Evolutionary conservation across 2,888 invertebrate species (phyloP), one percentile per base, ranked within the genome.

Genomic region (Sinopyrophorus schimmeli): DNA sequence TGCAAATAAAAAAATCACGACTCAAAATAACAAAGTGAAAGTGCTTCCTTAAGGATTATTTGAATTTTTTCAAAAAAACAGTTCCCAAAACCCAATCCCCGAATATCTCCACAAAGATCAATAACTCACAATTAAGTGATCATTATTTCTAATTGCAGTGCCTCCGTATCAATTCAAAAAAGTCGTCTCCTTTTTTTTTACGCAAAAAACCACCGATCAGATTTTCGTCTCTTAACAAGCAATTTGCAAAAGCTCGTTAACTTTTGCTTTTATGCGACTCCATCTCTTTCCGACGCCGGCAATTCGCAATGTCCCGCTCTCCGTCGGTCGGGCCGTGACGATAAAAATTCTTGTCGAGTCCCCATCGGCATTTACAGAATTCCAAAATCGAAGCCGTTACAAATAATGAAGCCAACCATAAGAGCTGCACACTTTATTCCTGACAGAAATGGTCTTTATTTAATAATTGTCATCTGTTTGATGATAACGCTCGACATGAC

Each of bases 81-180:
- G n/a, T n/a, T n/a, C n/a, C n/a, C n/a, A n/a, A n/a, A n/a, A n/a
- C n/a, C n/a, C n/a, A n/a, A n/a, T n/a, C n/a, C n/a, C n/a, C n/a
- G n/a, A n/a, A n/a, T n/a, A n/a, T n/a, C n/a, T n/a, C n/a, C n/a
- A n/a, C n/a, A n/a, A 67, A 70, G 68, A 65, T 63, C 71, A 70
- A 72, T 72, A 72, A 72, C 67, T 73, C 67, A 72, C 71, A 72
- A 73, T 73, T 71, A 73, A 72, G 71, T 68, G 71, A 72, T 72
- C 72, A 71, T 73, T 73, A 72, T 64, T 62, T 61, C 59, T 70
- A 71, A 71, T 71, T 71, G 71, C 66, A 60, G 63, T 60, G 63
- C 59, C 65, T 63, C n/a, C n/a, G 66, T 64, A 66, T 67, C 68
- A 66, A 68, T 68, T 65, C 64, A 63, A 66, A n/a, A n/a, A 66